Base-by-base conservation (phyloP, 2,888 invertebrate genomes). In the Belgica antarctica region DNA sequence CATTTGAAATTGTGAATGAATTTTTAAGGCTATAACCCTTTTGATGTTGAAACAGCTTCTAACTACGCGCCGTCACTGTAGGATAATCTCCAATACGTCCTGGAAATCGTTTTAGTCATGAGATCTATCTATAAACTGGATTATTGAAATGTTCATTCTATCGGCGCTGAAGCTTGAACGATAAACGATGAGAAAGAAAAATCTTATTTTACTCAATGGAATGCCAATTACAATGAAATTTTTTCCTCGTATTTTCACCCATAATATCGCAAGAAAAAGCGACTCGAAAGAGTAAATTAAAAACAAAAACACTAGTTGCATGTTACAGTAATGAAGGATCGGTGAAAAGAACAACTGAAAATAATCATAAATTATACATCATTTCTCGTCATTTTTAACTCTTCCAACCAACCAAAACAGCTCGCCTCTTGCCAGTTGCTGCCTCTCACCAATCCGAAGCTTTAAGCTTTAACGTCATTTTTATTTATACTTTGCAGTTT, bases 361-460 rank as follows among this genome's bases (percentile, higher is more conserved):
- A 63, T 63, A 63, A 63, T 63, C 63, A 63, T 63, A 63, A 63
- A 63, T 63, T 63, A 63, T 63, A 63, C 36, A 63, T 63, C 63
- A 15, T 41, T 63, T 63, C 52, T 52, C 52, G 52, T 52, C 24
- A 22, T 52, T 52, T 52, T 52, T 63, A 63, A 19, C 17, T 36
- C n/a, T 19, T n/a, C 17, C 63, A 63, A 25, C 63, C 63, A 63
- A 63, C 63, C 63, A 22, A 41, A 63, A 63, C n/a, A 4, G 8
- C 17, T 24, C 12, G 36, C 24, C n/a, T 63, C 3, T 25, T n/a
- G 62, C 24, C n/a, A n/a, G 15, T 27, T 36, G 10, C 34, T 36
- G 34, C 12, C n/a, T 28, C 31, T 15, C 63, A 31, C 63, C 63
- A 63, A 63, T 63, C 63, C 63, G 63, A 63, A 63, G 63, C 63